A percentile compares a stretch with the other conserved stretches of the same genome.
Conservation (phyloP, 2,113 vertebrate species). For the Phylloscopus whistleri region DNA sequence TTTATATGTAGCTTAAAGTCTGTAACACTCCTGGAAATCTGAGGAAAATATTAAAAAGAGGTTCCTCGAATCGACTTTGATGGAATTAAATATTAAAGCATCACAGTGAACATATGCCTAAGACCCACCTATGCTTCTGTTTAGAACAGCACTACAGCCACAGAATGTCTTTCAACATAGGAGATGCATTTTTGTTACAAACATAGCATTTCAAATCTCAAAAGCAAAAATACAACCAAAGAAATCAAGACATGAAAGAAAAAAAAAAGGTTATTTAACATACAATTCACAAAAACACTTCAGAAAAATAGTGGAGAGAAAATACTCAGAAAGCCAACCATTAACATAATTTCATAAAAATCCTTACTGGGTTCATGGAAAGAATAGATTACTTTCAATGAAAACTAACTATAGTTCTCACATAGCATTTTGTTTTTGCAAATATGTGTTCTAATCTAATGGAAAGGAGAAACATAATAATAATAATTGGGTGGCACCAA, state of each 20-base stretch:
- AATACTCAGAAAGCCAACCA: neutral
- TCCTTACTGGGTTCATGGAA: neutral
- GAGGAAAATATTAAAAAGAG: neutral
- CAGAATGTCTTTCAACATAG: neutral
- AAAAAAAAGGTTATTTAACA: neutral
- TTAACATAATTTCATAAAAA: neutral
- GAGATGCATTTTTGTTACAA: neutral
- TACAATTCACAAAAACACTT: neutral
- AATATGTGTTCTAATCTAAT: neutral
- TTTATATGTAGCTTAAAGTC: neutral
- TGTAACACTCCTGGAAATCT: neutral
- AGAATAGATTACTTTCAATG: neutral
- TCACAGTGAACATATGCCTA: neutral
- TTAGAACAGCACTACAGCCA: neutral
- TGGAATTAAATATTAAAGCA: neutral
- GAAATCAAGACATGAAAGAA: neutral
- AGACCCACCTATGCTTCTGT: neutral
- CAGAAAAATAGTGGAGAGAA: neutral
- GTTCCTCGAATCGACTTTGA: neutral
- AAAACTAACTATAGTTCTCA: neutral
- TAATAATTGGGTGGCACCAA: neutral
- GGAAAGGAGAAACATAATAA: neutral
- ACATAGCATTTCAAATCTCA: neutral
- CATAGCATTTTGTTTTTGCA: neutral
- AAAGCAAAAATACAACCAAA: neutral